Base-by-base conservation (phyloP, 1,140 invertebrate species). In the Ceratina australensis region DNA sequence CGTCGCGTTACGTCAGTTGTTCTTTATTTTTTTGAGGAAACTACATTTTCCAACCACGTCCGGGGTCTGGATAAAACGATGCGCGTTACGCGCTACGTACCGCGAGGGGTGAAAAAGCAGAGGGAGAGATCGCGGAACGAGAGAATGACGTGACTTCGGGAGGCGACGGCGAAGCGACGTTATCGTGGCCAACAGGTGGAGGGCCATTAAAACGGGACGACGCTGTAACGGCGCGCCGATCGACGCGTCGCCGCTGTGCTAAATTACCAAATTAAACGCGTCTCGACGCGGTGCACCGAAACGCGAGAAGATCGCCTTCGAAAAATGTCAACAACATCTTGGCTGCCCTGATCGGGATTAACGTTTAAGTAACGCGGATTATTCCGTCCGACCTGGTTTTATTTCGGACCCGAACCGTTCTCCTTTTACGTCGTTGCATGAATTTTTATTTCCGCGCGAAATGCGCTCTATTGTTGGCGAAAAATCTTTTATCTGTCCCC, bases 151-250 rank as follows among this genome's bases (percentile, higher is more conserved):
- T 59, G 76, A 78, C 69, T 78, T 73, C 73, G 33, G 33, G 10
- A 42, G 33, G 33, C 33, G 33, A 42, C 33, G 33, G 33, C 42
- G 60, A 65, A 65, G 60, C 60, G 33, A 42, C 42, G 24, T 42
- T 42, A 42, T 50, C 10, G 26, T 24, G 59, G 52, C 76, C 76
- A 78, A 78, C 76, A 78, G 76, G 76, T 78, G 76, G 76, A 78
- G 71, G 69, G 24, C 76, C 61, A 78, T 78, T 78, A 78, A 78
- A 78, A 78, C 61, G 50, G 69, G 73, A 72, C 71, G 69, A 73
- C 52, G 60, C 52, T 78, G 76, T 78, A 78, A 78, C 69, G 50
- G 61, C 24, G 33, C 60, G 22, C 60, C 76, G 60, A 78, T 78
- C 76, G 71, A 78, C 33, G 33, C 33, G 33, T 8, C 76, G 42